phyloP scores from a whole-genome alignment of 2,113 vertebrate species.

The Trogon surrucura region DNA sequence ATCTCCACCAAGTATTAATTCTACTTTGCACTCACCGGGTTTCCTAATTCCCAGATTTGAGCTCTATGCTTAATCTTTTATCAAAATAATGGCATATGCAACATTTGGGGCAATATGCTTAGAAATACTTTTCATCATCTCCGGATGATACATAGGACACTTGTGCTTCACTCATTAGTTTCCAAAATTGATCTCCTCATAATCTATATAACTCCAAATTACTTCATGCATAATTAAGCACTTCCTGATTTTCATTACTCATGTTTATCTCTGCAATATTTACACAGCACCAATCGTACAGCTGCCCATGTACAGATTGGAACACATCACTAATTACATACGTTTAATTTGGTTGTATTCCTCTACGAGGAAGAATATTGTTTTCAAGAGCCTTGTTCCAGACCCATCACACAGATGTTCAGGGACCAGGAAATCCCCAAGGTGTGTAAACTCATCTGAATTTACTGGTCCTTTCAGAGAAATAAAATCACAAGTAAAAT shows the following conservation, averaged over 20 bases:
- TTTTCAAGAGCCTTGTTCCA: constrained; percentile 21
- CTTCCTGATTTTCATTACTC: constrained; percentile 14
- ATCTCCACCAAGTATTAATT: not conserved
- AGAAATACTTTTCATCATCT: not conserved
- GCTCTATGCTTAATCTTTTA: not conserved
- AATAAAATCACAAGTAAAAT: not conserved
- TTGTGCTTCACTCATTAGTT: not conserved
- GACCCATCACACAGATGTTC: constrained; percentile 33
- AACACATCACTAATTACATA: not conserved
- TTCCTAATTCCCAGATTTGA: not conserved
- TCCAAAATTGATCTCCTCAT: constrained; percentile 9
- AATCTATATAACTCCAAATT: constrained; percentile 19
- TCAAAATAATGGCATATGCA: not conserved
- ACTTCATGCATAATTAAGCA: constrained; percentile 19
- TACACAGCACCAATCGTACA: not conserved
- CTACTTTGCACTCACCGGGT: not conserved
- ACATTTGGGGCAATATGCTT: not conserved
- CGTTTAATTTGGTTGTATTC: not conserved
- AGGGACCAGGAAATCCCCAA: constrained; percentile 8
- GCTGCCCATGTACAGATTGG: not conserved
- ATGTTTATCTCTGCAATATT: not conserved
- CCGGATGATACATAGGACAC: not conserved
- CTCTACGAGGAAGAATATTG: not conserved
- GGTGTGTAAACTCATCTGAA: not conserved
- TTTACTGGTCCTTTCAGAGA: constrained; percentile 1